Percentiles rank a stretch among this genome's conserved stretches.
phyloP scores from a whole-genome alignment of 1,140 invertebrate species.

The Cheumatopsyche charites region DNA sequence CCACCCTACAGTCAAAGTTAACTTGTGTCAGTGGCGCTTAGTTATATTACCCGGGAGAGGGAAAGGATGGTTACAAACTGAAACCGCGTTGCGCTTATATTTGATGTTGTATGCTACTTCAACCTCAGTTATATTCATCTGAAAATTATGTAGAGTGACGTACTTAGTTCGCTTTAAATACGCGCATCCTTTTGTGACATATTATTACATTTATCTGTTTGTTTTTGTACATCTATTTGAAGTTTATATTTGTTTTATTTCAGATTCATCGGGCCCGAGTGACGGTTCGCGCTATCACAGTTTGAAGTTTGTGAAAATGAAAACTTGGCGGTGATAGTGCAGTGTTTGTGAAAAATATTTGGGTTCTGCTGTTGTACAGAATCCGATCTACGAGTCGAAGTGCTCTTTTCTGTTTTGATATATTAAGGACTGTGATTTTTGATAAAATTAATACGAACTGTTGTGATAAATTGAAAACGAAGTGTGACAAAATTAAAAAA shows the following conservation, averaged over 20 bases:
- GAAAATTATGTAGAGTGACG: too few relatives aligned
- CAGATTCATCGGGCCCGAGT: not conserved
- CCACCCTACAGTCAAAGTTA: not conserved
- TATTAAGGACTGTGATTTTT: not conserved
- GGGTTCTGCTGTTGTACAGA: not conserved
- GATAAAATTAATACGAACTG: not conserved
- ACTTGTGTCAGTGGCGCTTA: not conserved
- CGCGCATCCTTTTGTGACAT: too few relatives aligned
- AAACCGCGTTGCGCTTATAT: not conserved
- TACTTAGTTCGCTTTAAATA: too few relatives aligned
- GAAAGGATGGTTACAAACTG: not conserved
- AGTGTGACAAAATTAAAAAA: constrained; percentile 10
- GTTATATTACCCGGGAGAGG: constrained; percentile 1
- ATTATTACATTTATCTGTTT: too few relatives aligned
- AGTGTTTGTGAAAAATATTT: not conserved
- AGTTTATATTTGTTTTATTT: constrained; percentile 11
- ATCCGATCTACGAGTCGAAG: not conserved
- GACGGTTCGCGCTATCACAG: not conserved
- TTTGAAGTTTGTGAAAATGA: constrained; percentile 6
- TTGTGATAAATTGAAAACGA: constrained; percentile 4
- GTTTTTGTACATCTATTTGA: too few relatives aligned
- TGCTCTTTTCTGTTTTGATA: not conserved
- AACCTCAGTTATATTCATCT: too few relatives aligned
- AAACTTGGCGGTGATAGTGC: constrained; percentile 25
- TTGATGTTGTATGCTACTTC: not conserved